phyloP scores from a whole-genome alignment of 2,113 vertebrate genomes.

The Rattus rattus region DNA sequence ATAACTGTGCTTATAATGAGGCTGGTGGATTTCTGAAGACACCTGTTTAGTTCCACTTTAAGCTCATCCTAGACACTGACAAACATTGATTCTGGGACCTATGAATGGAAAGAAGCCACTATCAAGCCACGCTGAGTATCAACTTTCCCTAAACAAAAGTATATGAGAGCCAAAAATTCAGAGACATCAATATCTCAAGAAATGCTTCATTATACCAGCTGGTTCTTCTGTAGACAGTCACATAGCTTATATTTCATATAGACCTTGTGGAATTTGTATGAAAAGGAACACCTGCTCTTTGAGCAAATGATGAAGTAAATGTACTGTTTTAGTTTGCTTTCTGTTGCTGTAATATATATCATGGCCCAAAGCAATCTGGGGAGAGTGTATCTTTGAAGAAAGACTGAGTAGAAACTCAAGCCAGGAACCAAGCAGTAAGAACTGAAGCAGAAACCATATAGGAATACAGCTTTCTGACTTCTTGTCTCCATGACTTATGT shows the following conservation, averaged over 20 bases:
- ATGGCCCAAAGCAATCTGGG: not conserved
- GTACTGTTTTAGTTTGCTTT: not conserved
- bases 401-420: not conserved
- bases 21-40: not conserved
- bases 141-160: not conserved
- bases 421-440: not conserved
- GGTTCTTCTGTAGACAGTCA: conserved; percentile 87
- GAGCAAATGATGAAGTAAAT: not conserved
- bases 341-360: not conserved
- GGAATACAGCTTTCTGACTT: not conserved
- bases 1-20: not conserved
- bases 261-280: not conserved
- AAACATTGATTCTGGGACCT: not conserved
- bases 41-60: not conserved
- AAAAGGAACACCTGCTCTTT: not conserved
- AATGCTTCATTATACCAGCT: conserved; percentile 89
- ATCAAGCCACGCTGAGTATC: not conserved
- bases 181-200: conserved; percentile 90
- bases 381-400: not conserved
- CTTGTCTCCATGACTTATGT: not conserved
- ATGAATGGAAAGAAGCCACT: not conserved
- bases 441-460: not conserved
- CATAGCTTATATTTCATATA: not conserved
- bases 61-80: not conserved
- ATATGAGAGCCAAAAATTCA: conserved; percentile 86